Evolutionary conservation across 2,888 invertebrate species (phyloP).

Genomic region (Amphimallon solstitiale): DNA sequence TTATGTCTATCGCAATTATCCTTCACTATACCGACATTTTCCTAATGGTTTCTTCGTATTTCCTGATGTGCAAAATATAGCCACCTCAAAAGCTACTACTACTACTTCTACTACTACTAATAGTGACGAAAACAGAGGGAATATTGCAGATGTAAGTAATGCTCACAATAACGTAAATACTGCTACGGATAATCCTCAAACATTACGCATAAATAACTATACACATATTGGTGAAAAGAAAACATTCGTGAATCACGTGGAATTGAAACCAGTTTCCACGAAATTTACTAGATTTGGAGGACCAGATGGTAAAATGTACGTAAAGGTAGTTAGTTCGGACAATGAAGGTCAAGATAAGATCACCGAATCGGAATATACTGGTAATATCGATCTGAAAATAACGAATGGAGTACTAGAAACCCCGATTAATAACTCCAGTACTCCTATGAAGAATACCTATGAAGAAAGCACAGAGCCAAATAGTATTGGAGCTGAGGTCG

Average conservation of each 20-base stretch:
- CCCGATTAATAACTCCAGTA: background rate
- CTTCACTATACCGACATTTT: constrained; percentile 13
- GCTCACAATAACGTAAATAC: background rate
- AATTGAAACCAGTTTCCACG: constrained; percentile 10
- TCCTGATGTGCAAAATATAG: background rate
- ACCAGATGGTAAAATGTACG: constrained; percentile 2
- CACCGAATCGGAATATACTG: constrained; percentile 4
- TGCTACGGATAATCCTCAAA: background rate
- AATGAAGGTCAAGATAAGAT: background rate
- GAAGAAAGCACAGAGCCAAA: constrained; percentile 6
- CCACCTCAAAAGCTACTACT: background rate
- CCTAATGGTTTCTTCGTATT: constrained; percentile 23
- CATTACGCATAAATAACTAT: background rate
- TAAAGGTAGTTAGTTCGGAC: constrained; percentile 7
- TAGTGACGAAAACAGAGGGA: no score
- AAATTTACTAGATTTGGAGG: constrained; percentile 6
- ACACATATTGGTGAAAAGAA: constrained; percentile 1
- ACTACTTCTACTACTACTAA: background rate
- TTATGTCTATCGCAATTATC: background rate
- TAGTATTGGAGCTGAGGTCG: constrained; percentile 3
- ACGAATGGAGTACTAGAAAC: constrained; percentile 10
- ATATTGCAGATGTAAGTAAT: background rate
- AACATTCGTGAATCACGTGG: constrained; percentile 18
- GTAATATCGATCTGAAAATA: constrained; percentile 19
- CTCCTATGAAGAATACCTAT: background rate